Base-by-base conservation (phyloP, 2,797 vertebrate genomes). In the Denticeps clupeoides region DNA sequence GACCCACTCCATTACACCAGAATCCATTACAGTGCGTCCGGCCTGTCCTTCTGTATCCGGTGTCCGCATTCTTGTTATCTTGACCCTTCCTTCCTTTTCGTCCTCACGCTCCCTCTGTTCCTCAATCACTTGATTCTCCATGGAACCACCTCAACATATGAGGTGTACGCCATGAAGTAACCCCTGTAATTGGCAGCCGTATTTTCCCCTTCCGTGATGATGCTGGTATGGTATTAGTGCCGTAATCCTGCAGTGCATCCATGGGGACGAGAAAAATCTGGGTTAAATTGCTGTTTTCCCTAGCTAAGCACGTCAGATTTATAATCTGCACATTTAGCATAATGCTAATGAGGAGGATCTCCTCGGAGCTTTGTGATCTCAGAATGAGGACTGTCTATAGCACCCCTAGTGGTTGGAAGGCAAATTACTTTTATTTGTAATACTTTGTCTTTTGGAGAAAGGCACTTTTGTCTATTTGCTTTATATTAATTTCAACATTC, bases 131-230 rank as follows among this genome's bases (percentile, higher is more conserved):
- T 42, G 72, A 52, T 63, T 59, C 65, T 70, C 69, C 61, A 67
- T 65, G 75, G 77, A 72, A 73, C 68, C 74, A 69, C 75, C 76
- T 73, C 79, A 76, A 77, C 80, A 80, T 70, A 75, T 72, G 69
- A 84, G 83, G 80, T 83, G 75, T 73, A 79, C 77, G 78, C 80
- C 85, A 84, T 84, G 82, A 85, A 84, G 84, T n/a, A n/a, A n/a
- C n/a, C n/a, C n/a, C n/a, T n/a, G n/a, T 85, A 72, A 71, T 75
- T 75, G 82, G 75, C 73, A 63, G 58, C 67, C 76, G 79, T 75
- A 69, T 65, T 80, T 78, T 66, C 58, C 67, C 70, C 62, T 63
- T 54, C 67, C 29, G 56, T 68, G 49, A 71, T 73, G 48, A 71
- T 69, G 74, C 68, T 78, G 72, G 73, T 46, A 71, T 69, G 71